Conservation (phyloP, 2,888 invertebrate species). For the Spialia ferax region DNA sequence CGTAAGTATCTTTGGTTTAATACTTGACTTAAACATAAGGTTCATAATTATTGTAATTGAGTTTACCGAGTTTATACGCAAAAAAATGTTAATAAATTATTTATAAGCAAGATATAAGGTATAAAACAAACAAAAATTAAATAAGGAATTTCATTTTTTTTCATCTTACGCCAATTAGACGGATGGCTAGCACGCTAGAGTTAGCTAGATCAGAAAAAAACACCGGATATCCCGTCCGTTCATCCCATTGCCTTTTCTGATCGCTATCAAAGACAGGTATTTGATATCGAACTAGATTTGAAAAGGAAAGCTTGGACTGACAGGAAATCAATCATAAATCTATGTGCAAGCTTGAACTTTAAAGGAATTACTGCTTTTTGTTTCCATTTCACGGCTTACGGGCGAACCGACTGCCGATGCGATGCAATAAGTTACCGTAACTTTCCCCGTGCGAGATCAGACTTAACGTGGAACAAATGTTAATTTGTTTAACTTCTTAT, state of each 20-base stretch:
- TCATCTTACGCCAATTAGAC: background rate
- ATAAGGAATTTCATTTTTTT: too few relatives aligned
- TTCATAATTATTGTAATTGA: too few relatives aligned
- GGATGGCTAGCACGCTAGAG: too few relatives aligned
- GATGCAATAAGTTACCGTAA: background rate
- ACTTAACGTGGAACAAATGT: background rate
- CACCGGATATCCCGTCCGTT: slow-evolving; percentile 32
- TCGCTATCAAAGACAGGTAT: slow-evolving; percentile 25
- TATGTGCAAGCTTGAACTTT: slow-evolving; percentile 24
- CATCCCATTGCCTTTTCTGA: slow-evolving; percentile 30
- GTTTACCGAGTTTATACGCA: too few relatives aligned
- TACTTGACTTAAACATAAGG: too few relatives aligned
- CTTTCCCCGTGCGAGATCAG: slow-evolving; percentile 18
- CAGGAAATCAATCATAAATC: slow-evolving; percentile 39
- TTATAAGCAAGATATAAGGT: too few relatives aligned
- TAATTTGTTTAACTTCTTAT: background rate
- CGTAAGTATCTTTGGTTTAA: too few relatives aligned
- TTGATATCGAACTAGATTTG: slow-evolving; percentile 29
- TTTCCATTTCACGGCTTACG: background rate
- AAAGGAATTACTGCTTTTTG: slow-evolving; percentile 30
- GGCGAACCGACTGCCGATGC: too few relatives aligned
- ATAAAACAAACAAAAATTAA: too few relatives aligned
- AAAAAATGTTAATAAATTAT: too few relatives aligned
- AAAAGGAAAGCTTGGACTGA: slow-evolving; percentile 29
- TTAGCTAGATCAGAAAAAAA: slow-evolving; percentile 12